These are phyloP conservation scores for Apoderus coryli DNA, from an alignment of 2,888 invertebrate genomes.

Conservation along the genomic window DNA sequence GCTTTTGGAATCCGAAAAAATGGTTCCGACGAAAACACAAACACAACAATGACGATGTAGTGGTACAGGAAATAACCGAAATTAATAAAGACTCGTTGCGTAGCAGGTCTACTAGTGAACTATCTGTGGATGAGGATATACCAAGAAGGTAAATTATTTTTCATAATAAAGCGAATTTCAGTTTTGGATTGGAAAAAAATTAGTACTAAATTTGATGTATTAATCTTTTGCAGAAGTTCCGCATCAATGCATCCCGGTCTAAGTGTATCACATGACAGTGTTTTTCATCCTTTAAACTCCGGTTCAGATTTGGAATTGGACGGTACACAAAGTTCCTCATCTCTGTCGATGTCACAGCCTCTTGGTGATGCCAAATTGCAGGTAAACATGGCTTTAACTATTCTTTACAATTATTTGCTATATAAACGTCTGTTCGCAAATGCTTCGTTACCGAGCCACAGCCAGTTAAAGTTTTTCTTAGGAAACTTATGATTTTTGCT, in stretches of 20 bases:
- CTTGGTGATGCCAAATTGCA: constrained; percentile 29
- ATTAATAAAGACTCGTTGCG: constrained; percentile 24
- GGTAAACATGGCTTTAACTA: too few species aligned
- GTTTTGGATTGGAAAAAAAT: not conserved
- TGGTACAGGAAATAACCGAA: constrained; percentile 16
- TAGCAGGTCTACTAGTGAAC: constrained; percentile 46
- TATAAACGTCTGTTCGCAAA: too few species aligned
- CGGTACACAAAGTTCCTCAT: constrained; percentile 34
- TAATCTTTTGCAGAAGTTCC: constrained; percentile 27
- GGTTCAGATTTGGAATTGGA: constrained; percentile 35
- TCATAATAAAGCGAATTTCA: not conserved
- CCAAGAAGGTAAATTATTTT: constrained; percentile 39
- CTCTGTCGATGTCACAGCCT: constrained; percentile 32
- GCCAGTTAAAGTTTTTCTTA: too few species aligned
- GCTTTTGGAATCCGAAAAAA: constrained; percentile 44
- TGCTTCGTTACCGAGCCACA: too few species aligned
- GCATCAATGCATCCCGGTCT: constrained; percentile 37
- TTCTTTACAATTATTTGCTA: too few species aligned
- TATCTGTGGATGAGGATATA: constrained; percentile 45
- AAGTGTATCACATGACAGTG: constrained; percentile 83
- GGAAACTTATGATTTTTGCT: too few species aligned
- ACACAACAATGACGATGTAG: constrained; percentile 27
- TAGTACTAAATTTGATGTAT: not conserved
- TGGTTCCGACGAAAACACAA: constrained; percentile 36
- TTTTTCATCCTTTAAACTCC: constrained; percentile 64